Evolutionary conservation across 2,797 vertebrate species (phyloP).

Genomic region (Hozukius guyotensis): DNA sequence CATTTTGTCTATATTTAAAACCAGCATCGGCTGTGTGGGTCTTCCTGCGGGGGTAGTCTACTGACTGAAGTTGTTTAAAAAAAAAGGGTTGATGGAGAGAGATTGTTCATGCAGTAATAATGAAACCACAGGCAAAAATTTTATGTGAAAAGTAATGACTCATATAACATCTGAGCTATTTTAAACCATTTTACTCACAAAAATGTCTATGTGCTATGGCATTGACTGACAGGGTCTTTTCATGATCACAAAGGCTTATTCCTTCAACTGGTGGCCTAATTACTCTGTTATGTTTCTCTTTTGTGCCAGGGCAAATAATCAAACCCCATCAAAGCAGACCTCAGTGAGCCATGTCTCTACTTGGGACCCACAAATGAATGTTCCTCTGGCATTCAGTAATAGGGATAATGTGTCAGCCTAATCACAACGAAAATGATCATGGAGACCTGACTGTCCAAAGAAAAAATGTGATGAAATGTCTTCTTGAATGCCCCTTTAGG

Average conservation of each 20-base stretch:
- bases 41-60: conserved; percentile 3
- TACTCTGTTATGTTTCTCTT: conserved; percentile 62
- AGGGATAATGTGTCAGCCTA: conserved; percentile 29
- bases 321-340: conserved; percentile 24
- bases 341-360: conserved; percentile 24
- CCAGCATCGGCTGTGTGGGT: background rate
- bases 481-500: too few relatives aligned
- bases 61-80: conserved; percentile 16
- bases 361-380: conserved; percentile 48
- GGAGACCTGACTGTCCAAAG: too few relatives aligned
- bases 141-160: conserved; percentile 15
- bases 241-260: conserved; percentile 34
- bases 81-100: conserved; percentile 16
- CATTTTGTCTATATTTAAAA: conserved; percentile 39
- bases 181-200: conserved; percentile 12
- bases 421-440: too few relatives aligned
- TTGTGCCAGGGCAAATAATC: conserved; percentile 65
- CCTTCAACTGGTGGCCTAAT: conserved; percentile 64
- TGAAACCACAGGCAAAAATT: conserved; percentile 13
- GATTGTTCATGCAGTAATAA: conserved; percentile 18
- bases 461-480: too few relatives aligned
- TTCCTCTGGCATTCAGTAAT: conserved; percentile 17
- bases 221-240: conserved; percentile 46
- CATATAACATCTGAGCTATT: conserved; percentile 1
- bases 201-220: background rate